Conservation (phyloP, 2,888 invertebrate genomes). For the Strigamia transsilvanica region DNA sequence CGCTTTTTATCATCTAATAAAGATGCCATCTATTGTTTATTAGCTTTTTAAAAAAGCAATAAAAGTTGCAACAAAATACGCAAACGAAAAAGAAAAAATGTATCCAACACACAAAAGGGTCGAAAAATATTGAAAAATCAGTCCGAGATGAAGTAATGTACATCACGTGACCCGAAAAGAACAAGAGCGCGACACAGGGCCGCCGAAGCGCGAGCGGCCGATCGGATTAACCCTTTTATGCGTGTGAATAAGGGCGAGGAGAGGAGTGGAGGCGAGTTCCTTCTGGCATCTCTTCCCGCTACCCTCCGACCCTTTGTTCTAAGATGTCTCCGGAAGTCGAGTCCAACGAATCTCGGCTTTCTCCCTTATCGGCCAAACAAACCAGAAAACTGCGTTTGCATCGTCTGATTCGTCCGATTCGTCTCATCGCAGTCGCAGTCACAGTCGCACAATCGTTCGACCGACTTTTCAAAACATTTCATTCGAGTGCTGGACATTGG, state of each 20-base stretch:
- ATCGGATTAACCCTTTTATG: constrained; percentile 36
- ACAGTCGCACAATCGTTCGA: not conserved
- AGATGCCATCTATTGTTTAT: constrained; percentile 38
- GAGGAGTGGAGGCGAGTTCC: constrained; percentile 6
- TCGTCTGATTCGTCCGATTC: not conserved
- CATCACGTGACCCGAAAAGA: not conserved
- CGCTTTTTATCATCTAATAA: constrained; percentile 34
- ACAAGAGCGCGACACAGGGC: not conserved
- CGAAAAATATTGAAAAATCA: constrained; percentile 2
- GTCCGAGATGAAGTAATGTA: not conserved
- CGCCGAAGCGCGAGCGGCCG: constrained; percentile 8
- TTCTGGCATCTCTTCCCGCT: constrained; percentile 4
- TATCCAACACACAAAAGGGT: not conserved
- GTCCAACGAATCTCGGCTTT: constrained; percentile 5
- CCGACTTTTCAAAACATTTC: constrained; percentile 14
- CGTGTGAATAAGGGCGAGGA: constrained; percentile 34
- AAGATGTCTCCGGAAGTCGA: constrained; percentile 29
- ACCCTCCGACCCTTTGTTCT: not conserved
- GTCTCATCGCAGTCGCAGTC: not conserved
- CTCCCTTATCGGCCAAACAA: constrained; percentile 28
- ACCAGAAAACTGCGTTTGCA: not conserved
- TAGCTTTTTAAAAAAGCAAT: constrained; percentile 26
- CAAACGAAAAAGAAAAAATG: not conserved
- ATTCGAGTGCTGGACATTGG: not conserved
- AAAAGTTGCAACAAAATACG: constrained; percentile 32